Conservation (phyloP, 2,113 vertebrate species). For the Orthonyx spaldingii region DNA sequence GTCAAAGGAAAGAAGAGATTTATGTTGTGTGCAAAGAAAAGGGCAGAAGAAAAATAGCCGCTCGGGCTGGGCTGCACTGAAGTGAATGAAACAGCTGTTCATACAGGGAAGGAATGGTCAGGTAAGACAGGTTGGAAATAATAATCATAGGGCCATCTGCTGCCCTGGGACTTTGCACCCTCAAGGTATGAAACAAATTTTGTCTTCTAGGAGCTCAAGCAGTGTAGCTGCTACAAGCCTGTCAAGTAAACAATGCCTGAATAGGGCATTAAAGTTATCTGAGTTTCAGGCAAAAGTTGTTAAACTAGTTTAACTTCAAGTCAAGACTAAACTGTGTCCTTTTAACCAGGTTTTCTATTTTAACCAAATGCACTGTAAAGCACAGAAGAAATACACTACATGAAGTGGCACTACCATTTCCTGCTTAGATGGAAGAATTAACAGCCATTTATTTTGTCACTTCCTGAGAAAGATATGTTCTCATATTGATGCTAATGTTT, state of each 20-base stretch:
- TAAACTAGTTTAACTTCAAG: conserved; percentile 11
- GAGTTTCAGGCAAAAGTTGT: conserved; percentile 59
- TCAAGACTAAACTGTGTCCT: background rate
- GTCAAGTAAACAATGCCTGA: conserved; percentile 71
- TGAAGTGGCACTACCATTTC: background rate
- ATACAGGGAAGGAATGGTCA: conserved; percentile 90
- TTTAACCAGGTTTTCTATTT: background rate
- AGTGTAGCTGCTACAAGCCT: conserved; percentile 71
- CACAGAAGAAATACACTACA: background rate
- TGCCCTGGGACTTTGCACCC: conserved; percentile 89
- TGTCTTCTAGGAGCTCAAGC: conserved; percentile 85
- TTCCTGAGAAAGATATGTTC: background rate
- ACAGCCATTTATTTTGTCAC: background rate
- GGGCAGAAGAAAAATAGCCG: conserved; percentile 93
- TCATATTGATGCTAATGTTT: background rate
- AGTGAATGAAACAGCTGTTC: conserved; percentile 96
- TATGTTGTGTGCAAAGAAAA: conserved; percentile 89
- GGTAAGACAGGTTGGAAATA: conserved; percentile 90
- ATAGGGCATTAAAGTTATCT: conserved; percentile 78
- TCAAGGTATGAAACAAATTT: conserved; percentile 83
- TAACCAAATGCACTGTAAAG: background rate
- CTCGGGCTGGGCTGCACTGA: conserved; percentile 82
- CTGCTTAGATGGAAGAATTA: background rate
- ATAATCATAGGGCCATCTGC: conserved; percentile 97
- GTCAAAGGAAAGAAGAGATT: conserved; percentile 88